Conservation (phyloP, 2,888 invertebrate genomes). For the Drosophila kambysellisi region DNA sequence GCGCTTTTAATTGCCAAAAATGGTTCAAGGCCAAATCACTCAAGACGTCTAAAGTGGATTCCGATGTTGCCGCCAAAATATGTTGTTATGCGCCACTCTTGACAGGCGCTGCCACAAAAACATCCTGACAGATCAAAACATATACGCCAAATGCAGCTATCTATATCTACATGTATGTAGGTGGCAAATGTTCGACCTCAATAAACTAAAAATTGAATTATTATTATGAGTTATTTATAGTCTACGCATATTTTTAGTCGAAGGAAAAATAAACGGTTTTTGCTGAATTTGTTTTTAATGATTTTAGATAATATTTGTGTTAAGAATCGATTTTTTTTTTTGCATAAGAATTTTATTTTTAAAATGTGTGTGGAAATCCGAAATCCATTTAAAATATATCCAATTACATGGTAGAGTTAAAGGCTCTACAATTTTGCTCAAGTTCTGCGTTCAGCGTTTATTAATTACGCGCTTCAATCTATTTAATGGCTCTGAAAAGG, state of each 20-base stretch:
- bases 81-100: constrained; percentile 35
- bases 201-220: constrained; percentile 3
- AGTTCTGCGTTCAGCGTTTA: constrained; percentile 21
- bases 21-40: constrained; percentile 69
- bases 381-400: too few species aligned
- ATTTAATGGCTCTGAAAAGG: constrained; percentile 35
- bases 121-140: constrained; percentile 48
- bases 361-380: neutral
- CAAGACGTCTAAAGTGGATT: constrained; percentile 65
- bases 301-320: neutral
- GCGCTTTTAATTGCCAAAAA: constrained; percentile 68
- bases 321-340: neutral
- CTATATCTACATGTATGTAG: constrained; percentile 4
- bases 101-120: constrained; percentile 29
- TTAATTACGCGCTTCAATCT: constrained; percentile 52
- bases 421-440: neutral
- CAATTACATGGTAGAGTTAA: neutral
- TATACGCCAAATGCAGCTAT: neutral
- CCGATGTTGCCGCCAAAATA: constrained; percentile 61
- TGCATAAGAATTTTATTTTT: neutral
- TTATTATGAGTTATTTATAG: neutral
- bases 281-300: neutral
- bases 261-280: neutral
- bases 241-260: neutral
- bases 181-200: constrained; percentile 34